A percentile compares a stretch with the other conserved stretches of the same genome.
phyloP scores from a whole-genome alignment of 1,140 invertebrate genomes.

The Achroia grisella region DNA sequence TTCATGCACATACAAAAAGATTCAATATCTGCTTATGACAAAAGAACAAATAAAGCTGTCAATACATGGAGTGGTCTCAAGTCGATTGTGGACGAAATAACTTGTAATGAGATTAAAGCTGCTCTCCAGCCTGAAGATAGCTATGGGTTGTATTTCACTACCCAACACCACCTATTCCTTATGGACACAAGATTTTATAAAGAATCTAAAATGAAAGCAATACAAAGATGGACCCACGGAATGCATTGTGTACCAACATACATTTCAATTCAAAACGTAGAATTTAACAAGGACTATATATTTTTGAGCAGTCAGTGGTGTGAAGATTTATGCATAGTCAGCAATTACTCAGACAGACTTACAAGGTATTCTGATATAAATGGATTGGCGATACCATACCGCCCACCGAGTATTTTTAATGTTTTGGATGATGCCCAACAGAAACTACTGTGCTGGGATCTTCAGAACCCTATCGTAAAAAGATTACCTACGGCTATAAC shows the following conservation, averaged over 20 bases:
- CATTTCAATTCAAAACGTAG: conserved; percentile 33
- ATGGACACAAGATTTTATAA: conserved; percentile 42
- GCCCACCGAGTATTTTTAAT: conserved; percentile 42
- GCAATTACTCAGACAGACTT: conserved; percentile 29
- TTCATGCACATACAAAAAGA: conserved; percentile 38
- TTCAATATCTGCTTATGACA: conserved; percentile 47
- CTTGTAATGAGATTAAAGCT: conserved; percentile 43
- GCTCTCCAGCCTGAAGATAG: conserved; percentile 30
- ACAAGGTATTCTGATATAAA: conserved; percentile 20
- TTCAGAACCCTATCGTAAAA: conserved; percentile 39
- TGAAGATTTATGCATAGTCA: conserved; percentile 53
- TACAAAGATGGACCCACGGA: conserved; percentile 55
- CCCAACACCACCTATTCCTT: conserved; percentile 51
- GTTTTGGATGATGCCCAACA: conserved; percentile 36
- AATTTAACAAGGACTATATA: conserved; percentile 42
- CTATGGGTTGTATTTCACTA: conserved; percentile 39
- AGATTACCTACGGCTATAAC: conserved; percentile 35
- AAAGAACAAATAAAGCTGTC: conserved; percentile 32
- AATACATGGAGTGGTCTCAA: conserved; percentile 31
- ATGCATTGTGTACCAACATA: conserved; percentile 51
- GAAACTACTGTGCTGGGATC: conserved; percentile 35
- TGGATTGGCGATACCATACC: conserved; percentile 41
- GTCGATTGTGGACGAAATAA: conserved; percentile 37
- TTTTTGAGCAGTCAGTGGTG: conserved; percentile 57
- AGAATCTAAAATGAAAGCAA: conserved; percentile 22